Conservation (phyloP, 2,888 invertebrate species). For the Lepidochitona cinerea region DNA sequence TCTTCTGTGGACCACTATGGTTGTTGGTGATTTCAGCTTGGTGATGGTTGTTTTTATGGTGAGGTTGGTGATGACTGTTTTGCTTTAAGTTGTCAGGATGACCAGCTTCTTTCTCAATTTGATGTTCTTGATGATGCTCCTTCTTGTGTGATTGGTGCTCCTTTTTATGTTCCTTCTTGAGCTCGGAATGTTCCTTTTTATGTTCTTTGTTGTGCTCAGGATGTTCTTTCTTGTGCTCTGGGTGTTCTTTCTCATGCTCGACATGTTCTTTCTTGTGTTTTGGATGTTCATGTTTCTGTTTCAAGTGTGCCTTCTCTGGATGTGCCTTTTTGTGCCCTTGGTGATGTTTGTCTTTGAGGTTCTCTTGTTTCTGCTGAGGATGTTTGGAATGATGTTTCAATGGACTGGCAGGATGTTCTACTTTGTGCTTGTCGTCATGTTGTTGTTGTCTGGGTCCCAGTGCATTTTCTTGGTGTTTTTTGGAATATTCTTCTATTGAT, state of each 20-base stretch:
- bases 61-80: not conserved
- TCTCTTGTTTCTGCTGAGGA: too few species aligned
- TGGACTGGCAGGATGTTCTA: too few species aligned
- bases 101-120: too few species aligned
- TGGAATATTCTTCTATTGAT: not conserved
- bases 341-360: too few species aligned
- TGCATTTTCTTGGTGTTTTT: not conserved
- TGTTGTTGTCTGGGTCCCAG: not conserved
- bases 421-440: not conserved
- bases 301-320: not conserved
- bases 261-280: constrained; percentile 14
- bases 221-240: not conserved
- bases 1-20: not conserved
- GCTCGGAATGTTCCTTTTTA: not conserved
- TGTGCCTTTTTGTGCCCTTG: not conserved
- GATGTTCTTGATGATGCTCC: not conserved
- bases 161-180: not conserved
- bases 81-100: not conserved
- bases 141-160: not conserved
- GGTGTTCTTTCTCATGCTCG: constrained; percentile 24
- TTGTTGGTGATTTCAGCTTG: not conserved
- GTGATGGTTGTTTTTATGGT: not conserved
- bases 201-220: not conserved
- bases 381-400: not conserved
- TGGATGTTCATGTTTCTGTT: not conserved